Conservation (phyloP, 2,113 vertebrate species). For the Pterocles orientalis region DNA sequence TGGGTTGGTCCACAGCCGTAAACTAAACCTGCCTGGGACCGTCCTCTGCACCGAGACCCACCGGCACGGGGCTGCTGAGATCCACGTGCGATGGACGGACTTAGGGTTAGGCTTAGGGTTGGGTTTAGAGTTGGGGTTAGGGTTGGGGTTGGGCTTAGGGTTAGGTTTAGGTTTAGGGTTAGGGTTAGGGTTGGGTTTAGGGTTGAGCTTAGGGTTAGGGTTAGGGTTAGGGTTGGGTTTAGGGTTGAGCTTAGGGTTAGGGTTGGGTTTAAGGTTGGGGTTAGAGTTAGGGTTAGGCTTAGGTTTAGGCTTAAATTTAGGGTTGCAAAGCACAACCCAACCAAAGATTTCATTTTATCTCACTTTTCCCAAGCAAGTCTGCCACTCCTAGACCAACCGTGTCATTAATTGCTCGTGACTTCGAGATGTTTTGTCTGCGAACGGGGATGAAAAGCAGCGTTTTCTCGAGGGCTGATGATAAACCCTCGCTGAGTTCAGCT, state of each 20-base stretch:
- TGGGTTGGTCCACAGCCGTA: neutral
- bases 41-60: rapidly evolving
- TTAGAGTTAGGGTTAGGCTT: neutral
- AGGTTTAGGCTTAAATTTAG: neutral
- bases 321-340: neutral
- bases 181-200: too few relatives aligned
- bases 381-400: too few relatives aligned
- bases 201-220: neutral
- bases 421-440: neutral
- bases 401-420: rapidly evolving
- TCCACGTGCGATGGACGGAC: rapidly evolving
- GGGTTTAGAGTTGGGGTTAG: too few relatives aligned
- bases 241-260: neutral
- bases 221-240: neutral
- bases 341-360: rapidly evolving
- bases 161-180: neutral
- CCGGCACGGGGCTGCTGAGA: neutral
- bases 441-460: neutral
- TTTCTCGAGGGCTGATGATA: neutral
- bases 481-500: neutral
- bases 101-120: neutral
- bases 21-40: neutral
- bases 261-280: neutral
- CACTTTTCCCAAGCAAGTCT: neutral
- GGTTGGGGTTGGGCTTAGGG: too few relatives aligned